Base-by-base conservation (phyloP, 2,888 invertebrate genomes). In the Epinotia bilunana region DNA sequence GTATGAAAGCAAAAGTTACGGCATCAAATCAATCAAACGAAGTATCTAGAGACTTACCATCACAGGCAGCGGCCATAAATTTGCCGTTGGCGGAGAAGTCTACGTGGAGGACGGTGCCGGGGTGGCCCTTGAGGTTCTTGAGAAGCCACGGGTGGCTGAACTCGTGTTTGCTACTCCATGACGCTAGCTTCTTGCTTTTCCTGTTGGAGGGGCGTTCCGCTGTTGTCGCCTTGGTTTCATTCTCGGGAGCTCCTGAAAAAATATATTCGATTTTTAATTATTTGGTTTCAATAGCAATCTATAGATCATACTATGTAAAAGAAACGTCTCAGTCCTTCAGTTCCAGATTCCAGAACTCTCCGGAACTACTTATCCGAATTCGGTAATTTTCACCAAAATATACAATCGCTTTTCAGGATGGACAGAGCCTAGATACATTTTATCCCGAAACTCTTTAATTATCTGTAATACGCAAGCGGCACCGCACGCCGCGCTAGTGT, bases 31-130 rank as follows among this genome's bases (percentile, higher is more conserved):
- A n/a, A n/a, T 53, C 16, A 53, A 53, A 49, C 49, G 49, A 65
- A 70, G 65, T 77, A 67, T 58, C 76, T 75, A 73, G 78, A 78
- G 72, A 94, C 95, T 95, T 95, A 98, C 98, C 98, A 94, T 97
- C 97, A 82, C 97, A 96, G 85, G 97, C 96, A 77, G 97, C 96
- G 77, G 97, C 97, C 86, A 98, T 94, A 86, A 96, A 97, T 92
- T 98, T 98, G 80, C 97, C 97, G 90, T 98, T 98, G 77, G 96
- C 95, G 80, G 98, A 97, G 88, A 97, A 97, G 85, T 97, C 97
- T 89, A 98, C 95, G 83, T 97, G 96, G 23, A 96, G 91, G 63
- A 98, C 96, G 13, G 95, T 94, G 46, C 96, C 96, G 1, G 96
- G 96, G 88, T 98, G 98, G 16, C 97, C 98, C 89, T 98, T 98